phyloP scores from a whole-genome alignment of 2,888 invertebrate species.

The Eupithecia exiguata region DNA sequence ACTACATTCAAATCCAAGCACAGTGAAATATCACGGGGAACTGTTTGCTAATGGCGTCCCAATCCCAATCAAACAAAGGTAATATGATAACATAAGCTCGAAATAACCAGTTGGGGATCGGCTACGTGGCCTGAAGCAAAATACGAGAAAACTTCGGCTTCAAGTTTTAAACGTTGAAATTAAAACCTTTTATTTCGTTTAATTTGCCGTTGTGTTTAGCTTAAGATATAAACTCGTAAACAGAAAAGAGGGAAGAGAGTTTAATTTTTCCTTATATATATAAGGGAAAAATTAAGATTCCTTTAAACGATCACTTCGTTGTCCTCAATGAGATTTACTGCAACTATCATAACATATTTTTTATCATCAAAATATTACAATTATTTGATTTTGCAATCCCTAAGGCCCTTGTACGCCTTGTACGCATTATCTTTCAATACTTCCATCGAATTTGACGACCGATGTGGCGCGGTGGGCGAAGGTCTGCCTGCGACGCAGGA shows the following conservation, averaged over 20 bases:
- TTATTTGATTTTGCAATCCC: too few relatives aligned
- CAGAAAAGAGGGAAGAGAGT: background rate
- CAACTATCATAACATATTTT: too few relatives aligned
- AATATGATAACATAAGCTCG: slow-evolving; percentile 44
- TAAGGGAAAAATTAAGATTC: background rate
- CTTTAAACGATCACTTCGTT: background rate
- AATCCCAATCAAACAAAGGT: slow-evolving; percentile 39
- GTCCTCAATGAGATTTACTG: too few relatives aligned
- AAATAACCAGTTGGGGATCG: slow-evolving; percentile 39
- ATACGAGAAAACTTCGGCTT: slow-evolving; percentile 27
- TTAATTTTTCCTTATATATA: background rate
- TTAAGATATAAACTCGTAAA: background rate
- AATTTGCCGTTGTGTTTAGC: background rate
- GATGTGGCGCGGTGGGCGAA: too few relatives aligned
- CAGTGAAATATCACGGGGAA: background rate
- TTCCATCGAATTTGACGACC: too few relatives aligned
- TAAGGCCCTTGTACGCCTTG: too few relatives aligned
- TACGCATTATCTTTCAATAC: too few relatives aligned
- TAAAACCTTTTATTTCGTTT: background rate
- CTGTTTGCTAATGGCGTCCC: slow-evolving; percentile 33
- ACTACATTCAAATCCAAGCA: background rate
- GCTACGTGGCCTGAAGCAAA: slow-evolving; percentile 47
- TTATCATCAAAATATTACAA: too few relatives aligned
- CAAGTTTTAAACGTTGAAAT: background rate
- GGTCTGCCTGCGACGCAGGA: too few relatives aligned